Base-by-base conservation (phyloP, 2,888 invertebrate species). In the Teleiodes luculella region DNA sequence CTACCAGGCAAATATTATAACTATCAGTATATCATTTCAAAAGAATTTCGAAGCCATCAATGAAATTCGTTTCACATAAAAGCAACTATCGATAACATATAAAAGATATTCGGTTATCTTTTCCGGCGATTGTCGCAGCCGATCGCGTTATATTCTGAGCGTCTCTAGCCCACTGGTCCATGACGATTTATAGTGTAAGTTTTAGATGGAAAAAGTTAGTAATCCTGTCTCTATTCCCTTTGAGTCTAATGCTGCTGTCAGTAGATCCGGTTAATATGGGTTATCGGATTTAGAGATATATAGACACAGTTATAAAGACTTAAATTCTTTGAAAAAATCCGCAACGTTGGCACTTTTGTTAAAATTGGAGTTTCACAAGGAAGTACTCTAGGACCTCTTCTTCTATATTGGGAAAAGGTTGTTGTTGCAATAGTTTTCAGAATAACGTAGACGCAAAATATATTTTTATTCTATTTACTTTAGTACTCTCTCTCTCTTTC, bases 201-300 rank as follows among this genome's bases (percentile, higher is more conserved):
- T 86, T 83, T 76, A 79, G 83, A 88, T 87, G 78, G 87, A 86
- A 87, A 87, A 88, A 87, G 78, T 87, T 88, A 56, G 76, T 77
- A 78, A 83, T 78, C 79, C 81, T 73, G 76, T 78, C 74, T 65
- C 59, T 63, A 55, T 56, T 65, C 62, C 67, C 63, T 63, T 58
- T 52, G 65, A 62, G 63, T 62, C 58, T 64, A 63, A 65, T 62
- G 63, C 59, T 53, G 41, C 11, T 31, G 33, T 20, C 37, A 53
- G 47, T 51, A 53, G 51, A 57, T 56, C 56, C 49, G 55, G 57
- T 54, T 58, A 57, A 60, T 53, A 46, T 47, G 35, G 28, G 50
- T 52, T 57, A 57, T 57, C 57, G 37, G 50, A 49, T 50, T 43
- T 20, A 13, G 24, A 14, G 16, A 35, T 48, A 43, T 52, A 52